A percentile compares a stretch with the other conserved stretches of the same genome.
phyloP scores from a whole-genome alignment of 2,797 vertebrate species.

The Neosilurus mollespiculum region DNA sequence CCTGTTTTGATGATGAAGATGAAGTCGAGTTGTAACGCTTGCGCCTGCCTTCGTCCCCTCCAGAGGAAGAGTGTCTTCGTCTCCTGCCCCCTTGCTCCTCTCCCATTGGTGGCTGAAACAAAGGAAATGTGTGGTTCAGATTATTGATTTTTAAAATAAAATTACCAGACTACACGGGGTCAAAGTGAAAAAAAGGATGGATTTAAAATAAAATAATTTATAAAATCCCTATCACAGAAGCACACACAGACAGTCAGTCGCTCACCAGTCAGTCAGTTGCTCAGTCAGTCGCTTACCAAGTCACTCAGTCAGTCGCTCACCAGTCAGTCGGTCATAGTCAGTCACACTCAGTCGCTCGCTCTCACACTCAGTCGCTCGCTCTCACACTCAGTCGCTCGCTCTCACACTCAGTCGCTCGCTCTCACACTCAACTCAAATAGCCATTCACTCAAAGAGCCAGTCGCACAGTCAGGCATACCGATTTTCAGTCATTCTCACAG shows the following conservation, averaged over 20 bases:
- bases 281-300: not conserved
- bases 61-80: constrained; percentile 71
- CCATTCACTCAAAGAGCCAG: not conserved
- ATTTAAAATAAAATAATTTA: not conserved
- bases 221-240: not conserved
- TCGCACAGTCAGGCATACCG: not conserved
- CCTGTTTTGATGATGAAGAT: constrained; percentile 58
- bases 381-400: not conserved
- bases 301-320: not conserved
- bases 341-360: constrained; percentile 36
- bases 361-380: not conserved
- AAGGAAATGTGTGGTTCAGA: constrained; percentile 9
- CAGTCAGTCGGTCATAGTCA: not conserved
- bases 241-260: not conserved
- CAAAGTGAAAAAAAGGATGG: not conserved
- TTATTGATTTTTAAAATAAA: no score
- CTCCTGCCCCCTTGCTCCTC: constrained; percentile 80
- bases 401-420: constrained; percentile 38
- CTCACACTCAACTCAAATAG: no score
- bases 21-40: constrained; percentile 69
- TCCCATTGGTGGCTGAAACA: constrained; percentile 82
- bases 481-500: not conserved
- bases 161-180: not conserved
- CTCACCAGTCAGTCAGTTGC: not conserved
- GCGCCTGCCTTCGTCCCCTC: constrained; percentile 74